A percentile compares a stretch with the other conserved stretches of the same genome.
Conservation (phyloP, 1,140 invertebrate genomes). For the Calosoma granatense region DNA sequence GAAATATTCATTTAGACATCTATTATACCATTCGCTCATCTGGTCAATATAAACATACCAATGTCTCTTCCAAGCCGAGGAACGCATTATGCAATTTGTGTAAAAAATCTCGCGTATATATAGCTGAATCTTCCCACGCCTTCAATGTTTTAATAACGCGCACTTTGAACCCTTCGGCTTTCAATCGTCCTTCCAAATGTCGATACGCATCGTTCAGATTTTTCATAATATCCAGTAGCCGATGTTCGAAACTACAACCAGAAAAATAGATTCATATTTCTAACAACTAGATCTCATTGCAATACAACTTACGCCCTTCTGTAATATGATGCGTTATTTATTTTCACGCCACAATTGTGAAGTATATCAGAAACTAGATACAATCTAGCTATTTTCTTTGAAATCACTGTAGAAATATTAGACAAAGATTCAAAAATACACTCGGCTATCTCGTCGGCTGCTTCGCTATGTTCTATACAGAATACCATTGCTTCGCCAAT, state of each 20-base stretch:
- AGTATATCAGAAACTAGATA: conserved; percentile 96
- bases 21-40: neutral
- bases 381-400: conserved; percentile 87
- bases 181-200: conserved; percentile 75
- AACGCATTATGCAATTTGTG: conserved; percentile 87
- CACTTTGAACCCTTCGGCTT: conserved; percentile 94
- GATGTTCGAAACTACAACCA: conserved; percentile 65
- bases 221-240: conserved; percentile 79
- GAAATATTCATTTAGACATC: neutral
- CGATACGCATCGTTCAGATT: conserved; percentile 68
- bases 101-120: conserved; percentile 92
- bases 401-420: conserved; percentile 67
- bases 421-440: conserved; percentile 79
- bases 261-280: neutral
- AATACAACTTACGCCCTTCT: conserved; percentile 62
- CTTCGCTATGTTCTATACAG: conserved; percentile 96
- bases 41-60: conserved; percentile 15
- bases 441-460: conserved; percentile 90
- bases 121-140: conserved; percentile 96
- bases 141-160: conserved; percentile 89
- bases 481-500: conserved; percentile 96
- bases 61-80: conserved; percentile 27
- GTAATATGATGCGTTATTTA: conserved; percentile 95
- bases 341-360: conserved; percentile 93
- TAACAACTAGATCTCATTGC: conserved; percentile 3